phyloP scores from a whole-genome alignment of 35 echinoderm and acorn worm genomes.

The Heliocidaris tuberculata region DNA sequence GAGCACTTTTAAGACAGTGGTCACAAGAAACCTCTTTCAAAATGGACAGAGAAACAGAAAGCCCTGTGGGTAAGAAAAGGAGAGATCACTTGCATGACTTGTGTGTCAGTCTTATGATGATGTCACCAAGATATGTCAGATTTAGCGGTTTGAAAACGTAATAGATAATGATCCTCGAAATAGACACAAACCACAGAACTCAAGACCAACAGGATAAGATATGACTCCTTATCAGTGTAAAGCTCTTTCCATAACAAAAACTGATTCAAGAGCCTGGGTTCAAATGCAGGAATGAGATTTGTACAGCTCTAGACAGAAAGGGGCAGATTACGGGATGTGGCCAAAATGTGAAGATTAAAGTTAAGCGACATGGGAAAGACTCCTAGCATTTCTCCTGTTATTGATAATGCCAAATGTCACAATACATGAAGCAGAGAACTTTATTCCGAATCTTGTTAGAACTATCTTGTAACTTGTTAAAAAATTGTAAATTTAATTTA shows the following conservation, averaged over 20 bases:
- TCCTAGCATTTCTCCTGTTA: background rate
- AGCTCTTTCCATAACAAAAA: background rate
- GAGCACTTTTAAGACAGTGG: background rate
- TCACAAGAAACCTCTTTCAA: background rate
- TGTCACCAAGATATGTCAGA: background rate
- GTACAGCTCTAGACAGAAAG: background rate
- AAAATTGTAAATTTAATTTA: too few relatives aligned
- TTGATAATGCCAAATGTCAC: background rate
- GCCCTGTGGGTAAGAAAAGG: background rate
- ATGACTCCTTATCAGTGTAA: background rate
- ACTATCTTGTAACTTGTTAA: too few relatives aligned
- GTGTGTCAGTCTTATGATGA: background rate
- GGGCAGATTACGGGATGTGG: background rate
- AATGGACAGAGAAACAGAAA: background rate
- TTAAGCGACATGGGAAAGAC: background rate
- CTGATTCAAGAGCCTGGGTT: background rate
- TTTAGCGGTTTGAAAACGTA: background rate
- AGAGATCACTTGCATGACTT: background rate
- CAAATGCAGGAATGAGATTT: background rate
- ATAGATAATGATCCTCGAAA: background rate
- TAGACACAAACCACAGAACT: background rate
- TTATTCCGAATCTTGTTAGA: too few relatives aligned
- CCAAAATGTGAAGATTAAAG: background rate
- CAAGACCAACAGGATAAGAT: background rate
- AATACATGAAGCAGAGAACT: background rate